Percentiles rank a stretch among this genome's conserved stretches.
These are phyloP conservation scores for Sphenodon punctatus DNA, from an alignment of 2,797 vertebrate genomes.

Conservation along the genomic window DNA sequence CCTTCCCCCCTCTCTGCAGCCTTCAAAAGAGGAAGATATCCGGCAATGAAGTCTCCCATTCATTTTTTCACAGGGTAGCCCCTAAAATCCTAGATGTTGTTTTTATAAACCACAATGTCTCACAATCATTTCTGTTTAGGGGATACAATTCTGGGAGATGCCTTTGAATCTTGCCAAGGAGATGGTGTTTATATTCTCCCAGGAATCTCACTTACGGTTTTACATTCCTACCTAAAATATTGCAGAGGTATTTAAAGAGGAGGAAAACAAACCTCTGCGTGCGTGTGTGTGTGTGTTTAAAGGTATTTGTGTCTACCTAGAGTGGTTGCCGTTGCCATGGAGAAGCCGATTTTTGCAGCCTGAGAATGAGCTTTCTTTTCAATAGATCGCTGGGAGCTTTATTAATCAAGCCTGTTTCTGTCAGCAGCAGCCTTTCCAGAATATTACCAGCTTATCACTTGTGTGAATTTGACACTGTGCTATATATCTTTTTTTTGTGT, in stretches of 20 bases:
- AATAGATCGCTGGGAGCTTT: slow-evolving; percentile 7
- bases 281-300: background rate
- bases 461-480: slow-evolving; percentile 42
- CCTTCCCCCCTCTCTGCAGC: background rate
- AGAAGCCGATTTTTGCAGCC: slow-evolving; percentile 42
- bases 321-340: slow-evolving; percentile 48
- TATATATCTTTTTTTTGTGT: slow-evolving; percentile 17
- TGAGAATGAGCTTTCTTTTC: slow-evolving; percentile 46
- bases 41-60: background rate
- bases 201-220: background rate
- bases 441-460: background rate
- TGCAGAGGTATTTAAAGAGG: slow-evolving; percentile 17
- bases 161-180: background rate
- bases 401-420: slow-evolving; percentile 20
- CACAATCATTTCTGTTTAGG: background rate
- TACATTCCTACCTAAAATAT: slow-evolving; percentile 11
- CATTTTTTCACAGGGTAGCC: background rate
- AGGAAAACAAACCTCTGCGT: slow-evolving; percentile 20
- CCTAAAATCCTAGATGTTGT: background rate
- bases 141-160: background rate
- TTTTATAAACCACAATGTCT: background rate
- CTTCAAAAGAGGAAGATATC: background rate
- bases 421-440: slow-evolving; percentile 26
- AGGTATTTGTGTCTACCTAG: background rate
- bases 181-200: background rate